Evolutionary conservation across 2,888 invertebrate species (phyloP), one percentile per base, ranked within the genome.

Genomic region (Xanthia icteritia): DNA sequence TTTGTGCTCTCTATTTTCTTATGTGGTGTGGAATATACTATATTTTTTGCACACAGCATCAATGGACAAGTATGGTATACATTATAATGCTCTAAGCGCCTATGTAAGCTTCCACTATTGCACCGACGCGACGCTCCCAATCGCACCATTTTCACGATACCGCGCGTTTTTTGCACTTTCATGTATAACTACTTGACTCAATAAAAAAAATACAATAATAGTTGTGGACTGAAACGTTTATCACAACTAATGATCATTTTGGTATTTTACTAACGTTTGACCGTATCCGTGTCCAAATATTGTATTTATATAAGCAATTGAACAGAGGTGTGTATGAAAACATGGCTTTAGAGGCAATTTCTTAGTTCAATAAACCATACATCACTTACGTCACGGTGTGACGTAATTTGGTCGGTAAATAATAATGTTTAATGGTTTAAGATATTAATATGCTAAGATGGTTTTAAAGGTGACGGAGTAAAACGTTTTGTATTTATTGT

Each of bases 401-500:
- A 72, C 58, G 56, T 65, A 64, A 76, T 60, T 48, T 76, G 39
- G 42, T 54, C 42, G 63, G 66, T 74, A 73, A 71, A 71, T 56
- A 68, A n/a, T 56, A 39, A 15, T 48, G 51, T 69, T 17, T 51
- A 63, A 64, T 82, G 77, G 86, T 86, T 65, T 78, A 78, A 78
- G 66, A 64, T 73, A 72, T 31, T 54, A 84, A 36, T 76, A 56
- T 17, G 45, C 6, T 72, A 70, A 27, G 68, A 31, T 77, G 75
- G 76, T 86, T 56, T 68, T 66, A 58, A 70, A 71, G 85, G 79
- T 86, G 74, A 79, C 51, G 80, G 89, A 82, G 70, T 81, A 79
- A 73, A 84, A 83, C 56, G 56, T 64, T 82, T 74, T 76, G 31
- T 83, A 75, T 84, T 76, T 83, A 76, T 76, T 82, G 27, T 73